Evolutionary conservation across 1,140 invertebrate genomes (phyloP).

Genomic region (Eriocheir sinensis): DNA sequence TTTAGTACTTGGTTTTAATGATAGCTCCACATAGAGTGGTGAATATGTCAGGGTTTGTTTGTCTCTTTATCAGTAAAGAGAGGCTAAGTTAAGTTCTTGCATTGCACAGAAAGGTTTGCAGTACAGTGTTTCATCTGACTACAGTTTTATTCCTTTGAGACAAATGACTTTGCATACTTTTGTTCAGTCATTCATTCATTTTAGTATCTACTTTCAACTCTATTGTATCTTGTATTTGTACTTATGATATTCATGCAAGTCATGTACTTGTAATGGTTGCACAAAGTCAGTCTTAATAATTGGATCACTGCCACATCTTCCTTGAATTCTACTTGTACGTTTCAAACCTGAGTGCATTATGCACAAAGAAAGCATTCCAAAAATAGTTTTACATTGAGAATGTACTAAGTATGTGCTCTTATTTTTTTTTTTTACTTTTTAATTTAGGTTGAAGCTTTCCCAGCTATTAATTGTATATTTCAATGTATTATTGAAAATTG

Average conservation of each 20-base stretch:
- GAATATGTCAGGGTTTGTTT: not conserved
- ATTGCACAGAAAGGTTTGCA: conserved; percentile 7
- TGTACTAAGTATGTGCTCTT: not conserved
- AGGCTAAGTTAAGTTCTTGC: no score
- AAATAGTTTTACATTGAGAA: not conserved
- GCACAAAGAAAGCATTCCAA: conserved; percentile 5
- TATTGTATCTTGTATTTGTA: not conserved
- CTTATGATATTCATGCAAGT: not conserved
- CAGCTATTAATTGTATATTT: conserved; percentile 11
- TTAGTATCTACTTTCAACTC: not conserved
- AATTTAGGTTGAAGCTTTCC: not conserved
- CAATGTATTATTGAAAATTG: no score
- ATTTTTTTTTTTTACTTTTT: conserved; percentile 11
- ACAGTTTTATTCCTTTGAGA: no score
- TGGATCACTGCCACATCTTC: no score
- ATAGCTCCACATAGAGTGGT: not conserved
- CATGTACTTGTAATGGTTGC: not conserved
- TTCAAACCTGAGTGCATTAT: not conserved
- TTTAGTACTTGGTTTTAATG: not conserved
- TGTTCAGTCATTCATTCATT: no score
- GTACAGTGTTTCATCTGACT: no score
- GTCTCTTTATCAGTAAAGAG: not conserved
- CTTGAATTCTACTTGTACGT: not conserved
- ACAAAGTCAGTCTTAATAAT: no score
- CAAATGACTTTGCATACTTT: no score